Conservation (phyloP, 2,888 invertebrate species). For the Rutpela maculata region DNA sequence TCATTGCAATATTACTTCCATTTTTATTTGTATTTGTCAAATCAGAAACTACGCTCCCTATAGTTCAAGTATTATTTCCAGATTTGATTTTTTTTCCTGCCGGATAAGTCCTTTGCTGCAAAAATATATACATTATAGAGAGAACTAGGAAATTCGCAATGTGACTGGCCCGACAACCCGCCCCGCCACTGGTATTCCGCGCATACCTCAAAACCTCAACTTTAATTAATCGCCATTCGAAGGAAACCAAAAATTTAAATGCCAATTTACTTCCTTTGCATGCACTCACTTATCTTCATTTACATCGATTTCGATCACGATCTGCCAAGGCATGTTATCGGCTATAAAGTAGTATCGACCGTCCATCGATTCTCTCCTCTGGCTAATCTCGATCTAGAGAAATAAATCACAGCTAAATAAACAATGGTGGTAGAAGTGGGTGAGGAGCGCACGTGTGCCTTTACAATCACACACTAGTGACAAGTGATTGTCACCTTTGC, state of each 20-base stretch:
- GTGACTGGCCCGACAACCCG: neutral
- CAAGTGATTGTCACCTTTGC: constrained; percentile 57
- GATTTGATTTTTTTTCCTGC: too few species aligned
- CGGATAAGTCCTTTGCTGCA: too few species aligned
- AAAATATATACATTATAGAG: too few species aligned
- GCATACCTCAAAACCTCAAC: neutral
- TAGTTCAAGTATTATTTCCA: too few species aligned
- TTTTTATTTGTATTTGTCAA: too few species aligned
- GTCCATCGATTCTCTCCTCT: constrained; percentile 31
- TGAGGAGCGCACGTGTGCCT: constrained; percentile 56
- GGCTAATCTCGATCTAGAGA: constrained; percentile 47
- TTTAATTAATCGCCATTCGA: constrained; percentile 12
- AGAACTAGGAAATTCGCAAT: too few species aligned
- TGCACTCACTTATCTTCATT: constrained; percentile 49
- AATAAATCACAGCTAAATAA: constrained; percentile 54
- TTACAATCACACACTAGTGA: constrained; percentile 58
- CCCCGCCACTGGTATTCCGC: neutral
- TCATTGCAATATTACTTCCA: too few species aligned
- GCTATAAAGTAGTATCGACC: constrained; percentile 38
- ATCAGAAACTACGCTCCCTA: too few species aligned
- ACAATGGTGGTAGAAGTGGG: constrained; percentile 50
- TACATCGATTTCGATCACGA: constrained; percentile 53
- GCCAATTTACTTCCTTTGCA: constrained; percentile 34
- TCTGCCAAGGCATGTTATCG: constrained; percentile 49
- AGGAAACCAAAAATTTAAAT: constrained; percentile 15